Evolutionary conservation across 1,140 invertebrate species (phyloP), one percentile per base, ranked within the genome.

Genomic region (Sminthurides bifidus): DNA sequence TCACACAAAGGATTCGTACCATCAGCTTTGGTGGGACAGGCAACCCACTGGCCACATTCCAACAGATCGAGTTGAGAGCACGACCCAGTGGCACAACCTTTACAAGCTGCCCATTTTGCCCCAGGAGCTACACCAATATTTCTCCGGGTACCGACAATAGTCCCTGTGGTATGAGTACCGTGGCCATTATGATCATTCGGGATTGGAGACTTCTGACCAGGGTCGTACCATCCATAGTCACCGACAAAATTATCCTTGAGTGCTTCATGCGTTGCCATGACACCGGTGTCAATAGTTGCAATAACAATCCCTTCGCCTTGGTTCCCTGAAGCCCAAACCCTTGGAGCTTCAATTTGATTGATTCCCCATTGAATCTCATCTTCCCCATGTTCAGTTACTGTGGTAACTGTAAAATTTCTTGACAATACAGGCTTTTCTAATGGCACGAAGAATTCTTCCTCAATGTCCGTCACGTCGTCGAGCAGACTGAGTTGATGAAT

Each of bases 151-250:
- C 52, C 52, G 14, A 27, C 52, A 19, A 53, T 53, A 4, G 8
- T 53, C 15, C 31, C 52, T 4, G 52, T 53, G 23, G 52, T 53
- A 19, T 53, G 52, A 8, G 52, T 53, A 8, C 52, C 52, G 24
- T 53, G 52, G 5, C 52, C 52, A 44, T 53, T 53, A 3, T 15
- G 2, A 19, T 53, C 52, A n/a, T 43, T 41, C 3, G 48, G 48
- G 12, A 12, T 27, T 19, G 29, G 5, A 14, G 26, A 14, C 10
- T 23, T 15, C 3, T 19, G 15, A 14, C 45, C 19, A 15, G 48
- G 48, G 19, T 52, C 50, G 23, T 19, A 52, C 50, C 50, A 52
- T 19, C 50, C 50, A 5, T 26, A 52, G 3, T 23, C 15, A 4
- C 38, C 38, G 2, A 6, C 10, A n/a, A 27, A 54, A 19, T 45